Evolutionary conservation across 2,797 vertebrate genomes (phyloP).

Genomic region (Xerus rutilus): DNA sequence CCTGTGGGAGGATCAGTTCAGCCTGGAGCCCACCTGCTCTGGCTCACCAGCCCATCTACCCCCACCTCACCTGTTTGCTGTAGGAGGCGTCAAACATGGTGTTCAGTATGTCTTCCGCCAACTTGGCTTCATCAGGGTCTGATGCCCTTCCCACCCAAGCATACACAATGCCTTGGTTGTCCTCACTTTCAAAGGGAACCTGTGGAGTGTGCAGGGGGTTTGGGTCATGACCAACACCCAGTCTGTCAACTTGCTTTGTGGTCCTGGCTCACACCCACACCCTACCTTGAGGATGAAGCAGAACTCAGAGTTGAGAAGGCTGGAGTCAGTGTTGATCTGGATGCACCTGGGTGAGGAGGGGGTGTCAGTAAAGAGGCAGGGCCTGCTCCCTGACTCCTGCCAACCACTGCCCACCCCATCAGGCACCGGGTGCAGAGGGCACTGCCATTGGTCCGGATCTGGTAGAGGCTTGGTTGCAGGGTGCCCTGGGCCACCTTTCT

Average conservation of each 20-base stretch:
- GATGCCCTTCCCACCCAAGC: conserved; percentile 98
- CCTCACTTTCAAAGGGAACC: conserved; percentile 99
- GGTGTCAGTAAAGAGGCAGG: neutral
- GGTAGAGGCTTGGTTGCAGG: conserved; percentile 97
- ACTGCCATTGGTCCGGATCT: conserved; percentile 97
- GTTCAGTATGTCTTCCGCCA: conserved; percentile 98
- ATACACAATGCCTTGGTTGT: conserved; percentile 99
- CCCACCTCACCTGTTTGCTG: conserved; percentile 95
- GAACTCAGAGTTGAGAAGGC: conserved; percentile 97
- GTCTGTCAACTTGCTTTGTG: fast-evolving
- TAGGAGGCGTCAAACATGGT: conserved; percentile 98
- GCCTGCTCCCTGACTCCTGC: fast-evolving
- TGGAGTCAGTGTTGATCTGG: conserved; percentile 95
- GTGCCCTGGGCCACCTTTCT: conserved; percentile 92
- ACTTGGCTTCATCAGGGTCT: conserved; percentile 97
- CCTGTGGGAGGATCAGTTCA: conserved; percentile 85
- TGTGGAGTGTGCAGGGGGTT: conserved; percentile 73
- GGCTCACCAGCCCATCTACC: fast-evolving
- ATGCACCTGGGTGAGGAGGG: conserved; percentile 90
- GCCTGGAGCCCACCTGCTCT: neutral
- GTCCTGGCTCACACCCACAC: fast-evolving
- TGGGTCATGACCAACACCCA: neutral
- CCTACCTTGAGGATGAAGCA: conserved; percentile 98
- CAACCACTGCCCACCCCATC: fast-evolving
- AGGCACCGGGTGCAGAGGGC: conserved; percentile 96